Conservation (phyloP, 2,797 vertebrate species). For the Pangasius krempfi region DNA sequence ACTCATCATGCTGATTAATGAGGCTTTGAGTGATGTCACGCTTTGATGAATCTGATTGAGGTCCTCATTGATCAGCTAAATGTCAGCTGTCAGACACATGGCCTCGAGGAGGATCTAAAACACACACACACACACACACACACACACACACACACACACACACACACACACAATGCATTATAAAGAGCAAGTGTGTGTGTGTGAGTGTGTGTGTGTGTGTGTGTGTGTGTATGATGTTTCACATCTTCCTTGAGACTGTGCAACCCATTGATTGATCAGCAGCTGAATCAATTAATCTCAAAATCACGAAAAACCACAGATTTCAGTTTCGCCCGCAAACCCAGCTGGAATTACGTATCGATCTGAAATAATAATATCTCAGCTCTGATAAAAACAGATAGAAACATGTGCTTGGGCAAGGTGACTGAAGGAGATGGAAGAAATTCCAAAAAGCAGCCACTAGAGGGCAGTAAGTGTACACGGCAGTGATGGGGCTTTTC, state of each 20-base stretch:
- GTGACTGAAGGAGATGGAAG: slow-evolving; percentile 58
- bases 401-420: slow-evolving; percentile 52
- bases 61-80: slow-evolving; percentile 35
- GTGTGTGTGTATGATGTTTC: not conserved
- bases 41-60: slow-evolving; percentile 29
- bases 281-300: slow-evolving; percentile 39
- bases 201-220: not conserved
- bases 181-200: not conserved
- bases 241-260: not conserved
- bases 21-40: slow-evolving; percentile 31
- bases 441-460: slow-evolving; percentile 57
- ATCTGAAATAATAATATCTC: slow-evolving; percentile 64
- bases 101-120: slow-evolving; percentile 18
- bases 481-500: slow-evolving; percentile 32
- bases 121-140: not conserved
- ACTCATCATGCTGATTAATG: slow-evolving; percentile 24
- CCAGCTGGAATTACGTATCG: slow-evolving; percentile 58
- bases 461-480: slow-evolving; percentile 68
- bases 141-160: no score
- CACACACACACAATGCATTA: not conserved
- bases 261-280: slow-evolving; percentile 21
- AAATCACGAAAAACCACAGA: slow-evolving; percentile 46
- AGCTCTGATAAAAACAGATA: slow-evolving; percentile 61
- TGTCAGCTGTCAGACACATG: slow-evolving; percentile 27
- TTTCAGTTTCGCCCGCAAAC: slow-evolving; percentile 40